phyloP scores from a whole-genome alignment of 2,113 vertebrate genomes.

The Mionectes macconnelli region DNA sequence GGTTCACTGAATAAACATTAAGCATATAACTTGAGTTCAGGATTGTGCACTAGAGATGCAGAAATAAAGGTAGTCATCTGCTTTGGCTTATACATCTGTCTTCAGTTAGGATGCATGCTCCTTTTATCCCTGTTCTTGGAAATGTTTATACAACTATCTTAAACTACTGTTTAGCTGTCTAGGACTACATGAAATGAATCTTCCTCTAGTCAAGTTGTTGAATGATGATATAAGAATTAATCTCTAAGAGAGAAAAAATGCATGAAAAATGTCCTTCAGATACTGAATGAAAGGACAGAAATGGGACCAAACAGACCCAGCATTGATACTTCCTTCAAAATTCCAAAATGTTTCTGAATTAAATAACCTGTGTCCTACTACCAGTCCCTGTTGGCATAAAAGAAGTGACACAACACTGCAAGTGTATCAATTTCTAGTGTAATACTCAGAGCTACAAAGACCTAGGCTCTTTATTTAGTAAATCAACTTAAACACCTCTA shows the following conservation, averaged over 20 bases:
- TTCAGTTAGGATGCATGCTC: neutral
- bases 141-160: neutral
- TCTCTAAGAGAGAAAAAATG: neutral
- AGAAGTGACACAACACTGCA: neutral
- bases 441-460: neutral
- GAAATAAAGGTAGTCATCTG: neutral
- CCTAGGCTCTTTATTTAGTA: neutral
- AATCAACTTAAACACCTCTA: neutral
- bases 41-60: neutral
- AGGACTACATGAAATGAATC: neutral
- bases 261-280: neutral
- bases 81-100: neutral
- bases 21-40: neutral
- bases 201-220: neutral
- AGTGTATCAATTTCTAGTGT: neutral
- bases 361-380: neutral
- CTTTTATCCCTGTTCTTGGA: neutral
- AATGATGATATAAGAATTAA: neutral
- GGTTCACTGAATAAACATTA: neutral
- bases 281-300: neutral
- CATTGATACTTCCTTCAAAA: neutral
- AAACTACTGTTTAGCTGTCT: neutral
- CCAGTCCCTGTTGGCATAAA: neutral
- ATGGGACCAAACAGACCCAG: neutral
- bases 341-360: neutral